These are phyloP conservation scores for Desoria tigrina DNA, from an alignment of 2,888 invertebrate genomes.

Conservation along the genomic window DNA sequence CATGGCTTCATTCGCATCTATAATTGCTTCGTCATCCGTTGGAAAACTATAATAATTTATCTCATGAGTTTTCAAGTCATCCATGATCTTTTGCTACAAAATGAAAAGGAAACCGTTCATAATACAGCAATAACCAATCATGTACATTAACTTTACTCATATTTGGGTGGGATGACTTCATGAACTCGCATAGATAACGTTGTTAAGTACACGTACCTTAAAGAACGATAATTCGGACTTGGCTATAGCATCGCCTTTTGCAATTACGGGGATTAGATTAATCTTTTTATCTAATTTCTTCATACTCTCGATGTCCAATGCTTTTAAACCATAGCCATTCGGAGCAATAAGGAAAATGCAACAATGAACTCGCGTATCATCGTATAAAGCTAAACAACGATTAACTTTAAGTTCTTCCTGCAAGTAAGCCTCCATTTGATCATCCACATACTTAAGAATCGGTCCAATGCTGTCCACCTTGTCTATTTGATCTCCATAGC, in stretches of 20 bases:
- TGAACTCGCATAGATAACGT: slow-evolving; percentile 45
- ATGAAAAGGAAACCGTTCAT: neutral
- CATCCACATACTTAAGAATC: slow-evolving; percentile 64
- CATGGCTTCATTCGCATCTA: slow-evolving; percentile 59
- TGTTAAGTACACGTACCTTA: slow-evolving; percentile 56
- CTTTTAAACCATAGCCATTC: slow-evolving; percentile 65
- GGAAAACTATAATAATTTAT: slow-evolving; percentile 65
- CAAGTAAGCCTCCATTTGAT: slow-evolving; percentile 63
- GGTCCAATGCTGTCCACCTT: slow-evolving; percentile 64
- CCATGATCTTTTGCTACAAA: slow-evolving; percentile 57
- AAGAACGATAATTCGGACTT: slow-evolving; percentile 63
- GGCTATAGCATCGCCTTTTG: slow-evolving; percentile 65
- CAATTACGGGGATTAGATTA: slow-evolving; percentile 65
- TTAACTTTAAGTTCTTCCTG: slow-evolving; percentile 64
- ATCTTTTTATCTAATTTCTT: slow-evolving; percentile 62
- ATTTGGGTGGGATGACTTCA: too few relatives aligned
- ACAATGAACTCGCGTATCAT: slow-evolving; percentile 63
- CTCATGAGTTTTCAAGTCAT: slow-evolving; percentile 61
- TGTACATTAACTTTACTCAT: too few relatives aligned
- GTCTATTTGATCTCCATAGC: slow-evolving; percentile 66
- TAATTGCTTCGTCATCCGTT: slow-evolving; percentile 60
- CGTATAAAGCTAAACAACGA: slow-evolving; percentile 60
- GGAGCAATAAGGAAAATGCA: slow-evolving; percentile 66
- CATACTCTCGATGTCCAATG: slow-evolving; percentile 64
- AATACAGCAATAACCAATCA: neutral